Evolutionary conservation across 2,797 vertebrate species (phyloP).

Genomic region (Florisuga fusca): DNA sequence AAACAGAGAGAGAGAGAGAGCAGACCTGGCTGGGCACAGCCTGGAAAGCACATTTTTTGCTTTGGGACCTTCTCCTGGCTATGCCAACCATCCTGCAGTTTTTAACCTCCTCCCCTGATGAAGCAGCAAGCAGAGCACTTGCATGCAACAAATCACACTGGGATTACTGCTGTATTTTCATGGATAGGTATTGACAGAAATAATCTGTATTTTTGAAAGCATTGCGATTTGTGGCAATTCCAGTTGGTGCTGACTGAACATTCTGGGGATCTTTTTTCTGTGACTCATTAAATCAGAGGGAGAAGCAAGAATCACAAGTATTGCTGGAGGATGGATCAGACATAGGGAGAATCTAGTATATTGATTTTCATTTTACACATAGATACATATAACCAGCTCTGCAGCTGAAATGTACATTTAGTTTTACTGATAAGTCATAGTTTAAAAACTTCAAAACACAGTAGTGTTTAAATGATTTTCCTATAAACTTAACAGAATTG

Average conservation of each 20-base stretch:
- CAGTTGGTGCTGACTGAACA: neutral
- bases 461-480: neutral
- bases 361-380: slow-evolving; percentile 18
- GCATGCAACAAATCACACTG: neutral
- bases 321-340: neutral
- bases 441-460: slow-evolving; percentile 5
- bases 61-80: neutral
- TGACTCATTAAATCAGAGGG: neutral
- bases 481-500: neutral
- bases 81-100: neutral
- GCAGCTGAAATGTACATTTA: neutral
- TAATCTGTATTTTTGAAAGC: neutral
- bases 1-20: neutral
- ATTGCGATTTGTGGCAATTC: neutral
- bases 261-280: neutral
- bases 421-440: neutral
- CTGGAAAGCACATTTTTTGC: neutral
- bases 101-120: neutral
- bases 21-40: neutral
- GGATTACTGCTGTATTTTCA: neutral
- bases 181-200: neutral
- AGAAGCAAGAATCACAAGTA: neutral
- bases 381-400: neutral
- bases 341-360: neutral
- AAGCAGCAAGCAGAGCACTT: neutral